Evolutionary conservation across 2,888 invertebrate species (phyloP).

Genomic region (Aphodius granarius): DNA sequence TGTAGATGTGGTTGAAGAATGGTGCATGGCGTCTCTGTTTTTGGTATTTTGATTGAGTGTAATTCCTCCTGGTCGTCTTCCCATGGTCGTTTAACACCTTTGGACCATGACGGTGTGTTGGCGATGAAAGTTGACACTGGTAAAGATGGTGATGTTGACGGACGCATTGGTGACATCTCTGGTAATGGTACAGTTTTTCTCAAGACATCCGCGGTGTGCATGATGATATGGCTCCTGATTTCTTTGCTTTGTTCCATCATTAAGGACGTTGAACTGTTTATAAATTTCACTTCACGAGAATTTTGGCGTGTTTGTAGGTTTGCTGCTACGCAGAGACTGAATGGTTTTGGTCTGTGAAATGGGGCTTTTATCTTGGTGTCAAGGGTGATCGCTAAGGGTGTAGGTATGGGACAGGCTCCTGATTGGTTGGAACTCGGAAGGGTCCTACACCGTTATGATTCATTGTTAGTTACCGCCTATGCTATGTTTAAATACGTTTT

Average conservation of each 20-base stretch:
- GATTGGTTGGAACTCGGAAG: neutral
- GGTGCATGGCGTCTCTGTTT: neutral
- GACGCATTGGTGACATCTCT: neutral
- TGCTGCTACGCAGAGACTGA: neutral
- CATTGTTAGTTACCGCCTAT: no score
- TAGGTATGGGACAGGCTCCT: neutral
- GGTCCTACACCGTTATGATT: neutral
- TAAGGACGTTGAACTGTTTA: neutral
- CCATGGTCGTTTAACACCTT: neutral
- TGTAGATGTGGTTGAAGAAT: constrained; percentile 39
- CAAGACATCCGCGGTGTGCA: neutral
- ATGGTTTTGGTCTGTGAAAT: neutral
- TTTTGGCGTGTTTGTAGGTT: neutral
- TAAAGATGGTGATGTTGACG: neutral
- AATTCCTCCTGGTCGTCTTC: neutral
- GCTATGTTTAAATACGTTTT: no score
- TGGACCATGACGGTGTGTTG: neutral
- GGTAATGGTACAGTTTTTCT: neutral
- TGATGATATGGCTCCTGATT: neutral
- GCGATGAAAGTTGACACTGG: neutral
- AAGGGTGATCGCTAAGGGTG: neutral
- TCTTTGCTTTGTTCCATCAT: neutral
- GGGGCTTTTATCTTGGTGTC: neutral
- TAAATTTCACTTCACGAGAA: neutral
- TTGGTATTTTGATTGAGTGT: neutral